Evolutionary conservation across 2,888 invertebrate species (phyloP).

Genomic region (Melolontha melolontha): DNA sequence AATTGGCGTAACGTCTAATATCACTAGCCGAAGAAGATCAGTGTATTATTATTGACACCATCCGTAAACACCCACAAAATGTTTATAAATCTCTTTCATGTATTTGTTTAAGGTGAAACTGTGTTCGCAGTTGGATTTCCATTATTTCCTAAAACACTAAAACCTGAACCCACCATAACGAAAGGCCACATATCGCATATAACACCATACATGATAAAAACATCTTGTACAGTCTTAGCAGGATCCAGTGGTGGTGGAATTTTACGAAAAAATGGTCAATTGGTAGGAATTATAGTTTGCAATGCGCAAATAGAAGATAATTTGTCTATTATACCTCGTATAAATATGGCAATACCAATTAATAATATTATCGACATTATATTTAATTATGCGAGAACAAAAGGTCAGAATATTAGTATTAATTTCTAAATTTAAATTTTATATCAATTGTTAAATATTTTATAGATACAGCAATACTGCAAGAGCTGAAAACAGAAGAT

Average conservation of each 20-base stretch:
- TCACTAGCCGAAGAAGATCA: no score
- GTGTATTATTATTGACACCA: no score
- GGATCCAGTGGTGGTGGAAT: conserved; percentile 47
- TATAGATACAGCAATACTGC: conserved; percentile 18
- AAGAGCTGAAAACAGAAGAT: conserved; percentile 17
- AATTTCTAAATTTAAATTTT: background rate
- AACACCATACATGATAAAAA: conserved; percentile 40
- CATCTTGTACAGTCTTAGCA: conserved; percentile 44
- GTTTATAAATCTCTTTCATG: no score
- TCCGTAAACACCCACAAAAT: no score
- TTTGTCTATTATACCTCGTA: conserved; percentile 37
- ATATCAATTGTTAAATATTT: background rate
- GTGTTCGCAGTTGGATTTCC: conserved; percentile 41
- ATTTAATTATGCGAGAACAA: conserved; percentile 26
- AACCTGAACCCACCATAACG: conserved; percentile 44
- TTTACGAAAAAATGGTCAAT: conserved; percentile 36
- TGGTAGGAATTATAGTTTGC: conserved; percentile 45
- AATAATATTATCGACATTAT: conserved; percentile 28
- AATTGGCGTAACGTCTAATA: no score
- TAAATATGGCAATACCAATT: conserved; percentile 44
- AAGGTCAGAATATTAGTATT: conserved; percentile 28
- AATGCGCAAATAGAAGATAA: conserved; percentile 38
- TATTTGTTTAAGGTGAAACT: conserved; percentile 26
- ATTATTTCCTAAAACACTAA: conserved; percentile 32
- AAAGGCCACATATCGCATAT: conserved; percentile 42